Percentiles rank a stretch among this genome's conserved stretches.
Evolutionary conservation across 2,113 vertebrate genomes (phyloP).

Genomic region (Zootoca vivipara): DNA sequence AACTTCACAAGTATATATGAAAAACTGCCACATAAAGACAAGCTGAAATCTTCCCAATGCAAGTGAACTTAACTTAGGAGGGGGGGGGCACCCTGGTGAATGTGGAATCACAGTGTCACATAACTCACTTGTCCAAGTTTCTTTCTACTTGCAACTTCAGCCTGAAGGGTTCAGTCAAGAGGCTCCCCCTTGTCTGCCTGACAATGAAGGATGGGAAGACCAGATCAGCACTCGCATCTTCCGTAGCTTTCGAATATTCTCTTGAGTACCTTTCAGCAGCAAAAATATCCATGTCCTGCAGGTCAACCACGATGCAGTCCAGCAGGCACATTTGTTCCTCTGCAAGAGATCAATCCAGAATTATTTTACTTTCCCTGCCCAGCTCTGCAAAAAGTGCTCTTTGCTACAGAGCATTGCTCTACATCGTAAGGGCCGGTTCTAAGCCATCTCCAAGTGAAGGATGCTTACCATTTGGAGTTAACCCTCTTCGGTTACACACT

Average conservation of each 20-base stretch:
- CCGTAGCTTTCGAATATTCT: slow-evolving; percentile 67
- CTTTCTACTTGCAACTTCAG: slow-evolving; percentile 93
- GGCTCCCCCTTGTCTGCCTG: slow-evolving; percentile 86
- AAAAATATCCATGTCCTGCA: slow-evolving; percentile 97
- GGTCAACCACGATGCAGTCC: slow-evolving; percentile 93
- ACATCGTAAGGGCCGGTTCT: neutral
- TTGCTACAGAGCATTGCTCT: no score
- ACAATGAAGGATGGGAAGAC: slow-evolving; percentile 89
- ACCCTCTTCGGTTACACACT: no score
- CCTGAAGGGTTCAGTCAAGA: slow-evolving; percentile 89
- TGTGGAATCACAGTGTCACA: rapidly evolving
- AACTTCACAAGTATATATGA: neutral
- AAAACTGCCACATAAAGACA: neutral
- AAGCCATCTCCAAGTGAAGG: neutral
- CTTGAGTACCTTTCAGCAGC: slow-evolving; percentile 83
- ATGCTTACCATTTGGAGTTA: neutral
- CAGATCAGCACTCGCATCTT: slow-evolving; percentile 74
- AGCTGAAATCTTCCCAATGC: neutral
- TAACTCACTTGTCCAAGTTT: slow-evolving; percentile 94
- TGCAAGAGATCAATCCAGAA: slow-evolving; percentile 47
- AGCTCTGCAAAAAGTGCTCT: neutral
- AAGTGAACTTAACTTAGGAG: neutral
- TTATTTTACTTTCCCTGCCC: neutral
- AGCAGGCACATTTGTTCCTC: slow-evolving; percentile 90
- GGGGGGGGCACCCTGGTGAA: neutral